Evolutionary conservation across 2,797 vertebrate genomes (phyloP).

Genomic region (Linurgus olivaceus): DNA sequence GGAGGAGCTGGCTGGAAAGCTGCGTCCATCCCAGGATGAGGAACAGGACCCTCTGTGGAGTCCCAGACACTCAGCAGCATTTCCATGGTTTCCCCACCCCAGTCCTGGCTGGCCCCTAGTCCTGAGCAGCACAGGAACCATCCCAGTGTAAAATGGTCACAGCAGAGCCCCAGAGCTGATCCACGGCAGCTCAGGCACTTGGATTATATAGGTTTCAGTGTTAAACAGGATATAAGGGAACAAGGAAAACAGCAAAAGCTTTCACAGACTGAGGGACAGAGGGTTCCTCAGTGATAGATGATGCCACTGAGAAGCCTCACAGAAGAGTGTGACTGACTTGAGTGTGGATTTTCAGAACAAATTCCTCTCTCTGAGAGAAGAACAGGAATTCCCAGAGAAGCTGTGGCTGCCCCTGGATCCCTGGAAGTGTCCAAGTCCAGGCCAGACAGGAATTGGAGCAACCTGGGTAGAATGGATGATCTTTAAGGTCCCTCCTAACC

Average conservation of each 20-base stretch:
- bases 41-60: neutral
- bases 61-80: neutral
- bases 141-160: neutral
- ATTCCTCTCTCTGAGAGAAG: neutral
- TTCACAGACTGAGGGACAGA: neutral
- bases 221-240: neutral
- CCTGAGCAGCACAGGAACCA: neutral
- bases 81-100: neutral
- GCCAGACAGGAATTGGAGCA: rapidly evolving
- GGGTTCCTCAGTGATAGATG: neutral
- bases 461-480: neutral
- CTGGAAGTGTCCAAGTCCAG: neutral
- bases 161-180: neutral
- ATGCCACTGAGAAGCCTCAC: neutral
- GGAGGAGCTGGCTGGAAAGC: neutral
- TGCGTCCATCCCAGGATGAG: neutral
- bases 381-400: neutral
- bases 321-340: neutral
- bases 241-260: neutral
- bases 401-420: neutral
- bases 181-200: neutral
- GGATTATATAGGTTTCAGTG: neutral
- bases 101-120: neutral
- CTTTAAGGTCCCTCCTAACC: neutral
- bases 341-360: neutral